A percentile compares a stretch with the other conserved stretches of the same genome.
These are phyloP conservation scores for Nylanderia fulva DNA, from an alignment of 1,140 invertebrate genomes.

Conservation along the genomic window DNA sequence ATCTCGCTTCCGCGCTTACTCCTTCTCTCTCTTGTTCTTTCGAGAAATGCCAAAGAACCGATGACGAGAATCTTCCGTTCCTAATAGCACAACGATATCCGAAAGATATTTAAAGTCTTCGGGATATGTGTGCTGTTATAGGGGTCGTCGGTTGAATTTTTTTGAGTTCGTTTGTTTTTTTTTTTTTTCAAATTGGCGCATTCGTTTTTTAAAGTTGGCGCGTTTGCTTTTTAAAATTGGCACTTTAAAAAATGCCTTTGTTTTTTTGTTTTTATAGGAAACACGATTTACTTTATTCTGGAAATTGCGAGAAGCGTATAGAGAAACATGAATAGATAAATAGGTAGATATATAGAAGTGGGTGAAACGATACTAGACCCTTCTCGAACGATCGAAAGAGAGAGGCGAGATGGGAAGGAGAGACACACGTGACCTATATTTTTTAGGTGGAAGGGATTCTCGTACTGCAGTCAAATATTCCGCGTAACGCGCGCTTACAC, in stretches of 20 bases:
- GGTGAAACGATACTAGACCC: not conserved
- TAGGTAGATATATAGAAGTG: too few species aligned
- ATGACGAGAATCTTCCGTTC: too few species aligned
- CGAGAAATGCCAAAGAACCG: slow-evolving; percentile 16
- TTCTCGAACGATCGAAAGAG: not conserved
- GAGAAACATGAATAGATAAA: not conserved
- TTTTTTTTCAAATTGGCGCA: too few species aligned
- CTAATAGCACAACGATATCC: too few species aligned
- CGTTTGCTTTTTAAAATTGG: too few species aligned
- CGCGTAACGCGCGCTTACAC: too few species aligned
- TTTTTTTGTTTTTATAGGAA: not conserved
- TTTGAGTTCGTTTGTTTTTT: too few species aligned
- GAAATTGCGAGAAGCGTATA: not conserved
- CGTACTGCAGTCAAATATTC: not conserved
- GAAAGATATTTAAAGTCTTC: too few species aligned
- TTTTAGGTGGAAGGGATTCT: not conserved
- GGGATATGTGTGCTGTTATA: too few species aligned
- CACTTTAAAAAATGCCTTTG: not conserved
- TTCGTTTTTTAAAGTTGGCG: too few species aligned
- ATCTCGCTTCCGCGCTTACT: too few species aligned
- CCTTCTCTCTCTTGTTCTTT: not conserved
- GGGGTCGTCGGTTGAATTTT: too few species aligned
- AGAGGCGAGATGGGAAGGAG: not conserved
- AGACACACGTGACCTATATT: slow-evolving; percentile 31
- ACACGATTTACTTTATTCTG: not conserved